phyloP scores from a whole-genome alignment of 2,797 vertebrate species.

The Acanthis flammea region DNA sequence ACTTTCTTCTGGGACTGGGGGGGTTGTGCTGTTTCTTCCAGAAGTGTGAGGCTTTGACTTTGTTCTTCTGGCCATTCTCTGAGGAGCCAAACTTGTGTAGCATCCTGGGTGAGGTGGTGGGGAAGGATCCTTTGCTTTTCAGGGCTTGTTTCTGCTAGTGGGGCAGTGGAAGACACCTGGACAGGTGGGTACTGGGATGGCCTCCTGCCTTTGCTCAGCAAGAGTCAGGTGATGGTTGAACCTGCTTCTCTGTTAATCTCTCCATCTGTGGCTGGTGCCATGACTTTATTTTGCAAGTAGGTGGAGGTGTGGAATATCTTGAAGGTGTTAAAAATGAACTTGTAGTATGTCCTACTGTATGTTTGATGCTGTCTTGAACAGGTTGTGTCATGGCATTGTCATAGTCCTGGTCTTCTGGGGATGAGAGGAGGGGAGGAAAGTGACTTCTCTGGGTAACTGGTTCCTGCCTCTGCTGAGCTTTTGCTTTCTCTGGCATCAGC shows the following conservation, averaged over 20 bases:
- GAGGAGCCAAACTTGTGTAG: background rate
- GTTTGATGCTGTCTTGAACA: background rate
- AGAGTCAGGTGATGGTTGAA: background rate
- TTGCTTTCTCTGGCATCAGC: background rate
- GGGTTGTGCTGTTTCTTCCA: background rate
- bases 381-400: background rate
- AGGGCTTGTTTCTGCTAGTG: background rate
- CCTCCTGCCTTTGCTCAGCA: background rate
- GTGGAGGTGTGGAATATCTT: background rate
- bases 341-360: background rate
- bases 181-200: background rate
- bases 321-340: background rate
- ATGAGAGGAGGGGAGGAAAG: background rate
- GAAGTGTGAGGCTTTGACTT: background rate
- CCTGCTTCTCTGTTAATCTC: background rate
- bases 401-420: background rate
- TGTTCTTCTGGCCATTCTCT: background rate
- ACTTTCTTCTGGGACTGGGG: background rate
- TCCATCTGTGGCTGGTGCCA: background rate
- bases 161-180: background rate
- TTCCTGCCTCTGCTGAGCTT: background rate
- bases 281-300: background rate
- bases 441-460: background rate
- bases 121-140: background rate
- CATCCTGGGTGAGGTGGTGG: rapidly evolving